A percentile compares a stretch with the other conserved stretches of the same genome.
Evolutionary conservation across 1,140 invertebrate species (phyloP).

Genomic region (Paralvinella palmiformis): DNA sequence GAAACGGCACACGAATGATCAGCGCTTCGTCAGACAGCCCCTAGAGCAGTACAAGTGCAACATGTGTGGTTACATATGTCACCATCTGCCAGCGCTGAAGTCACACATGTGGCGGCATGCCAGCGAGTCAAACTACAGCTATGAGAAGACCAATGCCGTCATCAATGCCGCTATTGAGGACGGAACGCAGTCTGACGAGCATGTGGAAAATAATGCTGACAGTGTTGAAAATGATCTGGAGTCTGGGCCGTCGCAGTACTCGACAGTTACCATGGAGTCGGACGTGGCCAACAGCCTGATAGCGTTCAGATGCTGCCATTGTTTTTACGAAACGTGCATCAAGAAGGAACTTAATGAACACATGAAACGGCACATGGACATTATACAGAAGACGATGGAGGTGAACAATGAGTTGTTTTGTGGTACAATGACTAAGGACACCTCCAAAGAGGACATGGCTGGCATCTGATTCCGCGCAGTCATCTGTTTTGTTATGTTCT

Average conservation of each 20-base stretch:
- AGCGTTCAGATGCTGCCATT: conserved; percentile 47
- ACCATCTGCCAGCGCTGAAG: conserved; percentile 48
- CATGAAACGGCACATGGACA: conserved; percentile 42
- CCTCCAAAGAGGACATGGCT: too few relatives aligned
- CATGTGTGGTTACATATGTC: conserved; percentile 49
- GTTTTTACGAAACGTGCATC: conserved; percentile 48
- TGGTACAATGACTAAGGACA: too few relatives aligned
- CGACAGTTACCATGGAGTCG: not conserved
- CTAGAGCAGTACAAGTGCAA: conserved; percentile 50
- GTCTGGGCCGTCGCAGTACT: not conserved
- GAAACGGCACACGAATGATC: conserved; percentile 48
- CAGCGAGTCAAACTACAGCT: conserved; percentile 45
- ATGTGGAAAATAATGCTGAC: not conserved
- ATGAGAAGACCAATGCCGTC: conserved; percentile 45
- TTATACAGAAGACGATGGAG: conserved; percentile 39
- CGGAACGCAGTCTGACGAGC: conserved; percentile 27
- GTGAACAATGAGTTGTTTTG: too few relatives aligned
- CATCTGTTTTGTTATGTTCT: too few relatives aligned
- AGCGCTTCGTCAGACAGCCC: conserved; percentile 42
- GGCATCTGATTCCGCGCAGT: too few relatives aligned
- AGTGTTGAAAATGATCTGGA: not conserved
- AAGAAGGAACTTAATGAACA: conserved; percentile 42
- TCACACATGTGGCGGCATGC: conserved; percentile 51
- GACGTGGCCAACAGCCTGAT: conserved; percentile 31
- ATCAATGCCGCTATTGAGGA: conserved; percentile 49